Percentiles rank a stretch among this genome's conserved stretches.
Conservation (phyloP, 2,113 vertebrate species). For the Acanthochromis polyacanthus region DNA sequence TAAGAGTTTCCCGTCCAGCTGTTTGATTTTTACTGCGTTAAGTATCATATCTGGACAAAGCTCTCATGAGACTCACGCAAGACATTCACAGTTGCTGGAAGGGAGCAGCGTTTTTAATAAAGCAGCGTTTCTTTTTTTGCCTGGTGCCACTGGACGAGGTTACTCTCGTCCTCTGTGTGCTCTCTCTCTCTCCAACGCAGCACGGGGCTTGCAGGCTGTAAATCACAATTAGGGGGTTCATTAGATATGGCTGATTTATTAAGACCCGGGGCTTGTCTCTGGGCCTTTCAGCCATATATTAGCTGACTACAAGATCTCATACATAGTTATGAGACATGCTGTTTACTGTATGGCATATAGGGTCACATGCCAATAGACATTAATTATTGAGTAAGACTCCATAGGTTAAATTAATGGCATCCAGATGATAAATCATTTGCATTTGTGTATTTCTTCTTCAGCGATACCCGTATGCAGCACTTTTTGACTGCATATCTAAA, state of each 20-base stretch:
- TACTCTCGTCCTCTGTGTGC: neutral
- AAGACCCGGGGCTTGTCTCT: constrained; percentile 53
- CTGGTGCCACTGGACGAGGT: neutral
- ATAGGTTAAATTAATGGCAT: constrained; percentile 65
- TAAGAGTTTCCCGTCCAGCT: constrained; percentile 40
- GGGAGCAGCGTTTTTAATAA: constrained; percentile 42
- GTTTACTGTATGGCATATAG: constrained; percentile 66
- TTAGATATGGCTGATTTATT: constrained; percentile 77
- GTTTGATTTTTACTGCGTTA: constrained; percentile 52
- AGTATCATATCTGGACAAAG: constrained; percentile 50
- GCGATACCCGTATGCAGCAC: neutral
- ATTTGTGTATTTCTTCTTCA: constrained; percentile 18
- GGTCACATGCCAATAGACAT: constrained; percentile 70
- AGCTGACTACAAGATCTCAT: constrained; percentile 69
- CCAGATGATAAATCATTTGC: constrained; percentile 53
- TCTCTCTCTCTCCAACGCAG: constrained; percentile 26
- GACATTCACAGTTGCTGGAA: constrained; percentile 54
- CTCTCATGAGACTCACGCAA: constrained; percentile 43
- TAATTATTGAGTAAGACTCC: constrained; percentile 70
- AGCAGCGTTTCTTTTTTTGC: constrained; percentile 10
- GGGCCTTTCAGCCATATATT: constrained; percentile 58
- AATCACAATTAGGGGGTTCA: constrained; percentile 74
- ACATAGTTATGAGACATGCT: constrained; percentile 73
- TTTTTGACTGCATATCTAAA: constrained; percentile 39
- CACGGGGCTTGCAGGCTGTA: constrained; percentile 55